A percentile compares a stretch with the other conserved stretches of the same genome.
Evolutionary conservation across 2,888 invertebrate species (phyloP).

Genomic region (Ypsolopha scabrella): DNA sequence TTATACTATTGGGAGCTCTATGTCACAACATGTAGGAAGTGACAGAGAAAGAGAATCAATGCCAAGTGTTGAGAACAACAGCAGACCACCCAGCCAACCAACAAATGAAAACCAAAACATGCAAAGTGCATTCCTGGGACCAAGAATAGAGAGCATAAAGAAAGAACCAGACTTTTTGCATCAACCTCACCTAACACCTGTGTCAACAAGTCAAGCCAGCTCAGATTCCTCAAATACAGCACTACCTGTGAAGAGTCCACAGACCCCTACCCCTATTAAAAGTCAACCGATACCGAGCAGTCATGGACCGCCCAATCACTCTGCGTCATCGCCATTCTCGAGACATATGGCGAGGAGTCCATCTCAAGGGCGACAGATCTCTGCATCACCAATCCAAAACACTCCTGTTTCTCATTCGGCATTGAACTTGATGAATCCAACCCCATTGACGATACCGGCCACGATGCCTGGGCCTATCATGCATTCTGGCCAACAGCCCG

Average conservation of each 20-base stretch:
- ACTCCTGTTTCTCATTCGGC: slow-evolving; percentile 72
- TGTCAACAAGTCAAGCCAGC: slow-evolving; percentile 55
- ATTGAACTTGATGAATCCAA: slow-evolving; percentile 71
- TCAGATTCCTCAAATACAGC: slow-evolving; percentile 58
- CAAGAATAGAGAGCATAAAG: slow-evolving; percentile 78
- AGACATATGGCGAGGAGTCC: slow-evolving; percentile 56
- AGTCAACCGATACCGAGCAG: slow-evolving; percentile 50
- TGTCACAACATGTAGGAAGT: slow-evolving; percentile 39
- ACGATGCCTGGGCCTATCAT: slow-evolving; percentile 77
- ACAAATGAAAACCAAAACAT: slow-evolving; percentile 58
- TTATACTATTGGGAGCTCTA: slow-evolving; percentile 70
- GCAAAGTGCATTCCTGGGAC: slow-evolving; percentile 71
- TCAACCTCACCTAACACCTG: slow-evolving; percentile 62
- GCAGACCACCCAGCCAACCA: slow-evolving; percentile 60
- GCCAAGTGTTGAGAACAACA: slow-evolving; percentile 58
- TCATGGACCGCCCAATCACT: slow-evolving; percentile 43
- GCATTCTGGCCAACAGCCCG: slow-evolving; percentile 81
- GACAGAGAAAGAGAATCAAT: slow-evolving; percentile 41
- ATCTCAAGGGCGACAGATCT: slow-evolving; percentile 59
- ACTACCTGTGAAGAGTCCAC: slow-evolving; percentile 69
- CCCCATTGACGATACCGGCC: slow-evolving; percentile 72
- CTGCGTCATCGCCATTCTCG: slow-evolving; percentile 61
- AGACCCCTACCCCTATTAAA: slow-evolving; percentile 65
- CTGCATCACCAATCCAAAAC: slow-evolving; percentile 58
- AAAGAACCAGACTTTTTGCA: slow-evolving; percentile 77